A percentile compares a stretch with the other conserved stretches of the same genome.
Evolutionary conservation across 2,888 invertebrate genomes (phyloP).

Genomic region (Ormyrus pomaceus): DNA sequence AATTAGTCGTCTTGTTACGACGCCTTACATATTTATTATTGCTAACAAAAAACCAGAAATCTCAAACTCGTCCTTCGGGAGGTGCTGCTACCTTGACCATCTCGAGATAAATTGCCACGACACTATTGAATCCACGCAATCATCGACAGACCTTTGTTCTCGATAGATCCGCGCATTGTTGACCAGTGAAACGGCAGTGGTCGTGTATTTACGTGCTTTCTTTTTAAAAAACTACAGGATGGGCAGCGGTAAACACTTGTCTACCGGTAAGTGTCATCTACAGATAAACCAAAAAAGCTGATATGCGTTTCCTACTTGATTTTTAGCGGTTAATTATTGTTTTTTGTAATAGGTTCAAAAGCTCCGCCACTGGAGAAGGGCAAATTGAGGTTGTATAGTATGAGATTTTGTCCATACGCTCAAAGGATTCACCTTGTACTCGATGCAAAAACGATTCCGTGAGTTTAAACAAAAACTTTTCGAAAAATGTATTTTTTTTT

Average conservation of each 20-base stretch:
- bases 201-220: neutral
- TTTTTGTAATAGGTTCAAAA: constrained; percentile 61
- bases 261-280: constrained; percentile 61
- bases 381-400: constrained; percentile 74
- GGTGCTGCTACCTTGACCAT: neutral
- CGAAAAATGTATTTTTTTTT: neutral
- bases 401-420: constrained; percentile 77
- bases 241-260: constrained; percentile 64
- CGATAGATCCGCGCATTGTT: too few relatives aligned
- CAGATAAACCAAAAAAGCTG: neutral
- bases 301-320: neutral
- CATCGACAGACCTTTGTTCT: too few relatives aligned
- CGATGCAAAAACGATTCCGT: constrained; percentile 73
- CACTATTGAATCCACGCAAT: neutral
- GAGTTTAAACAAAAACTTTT: constrained; percentile 6
- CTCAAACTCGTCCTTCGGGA: constrained; percentile 18
- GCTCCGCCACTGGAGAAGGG: constrained; percentile 64
- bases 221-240: constrained; percentile 42
- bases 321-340: constrained; percentile 7
- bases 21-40: neutral
- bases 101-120: neutral
- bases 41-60: constrained; percentile 7
- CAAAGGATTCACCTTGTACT: constrained; percentile 75
- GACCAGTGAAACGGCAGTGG: neutral
- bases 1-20: neutral